Percentiles rank a stretch among this genome's conserved stretches.
phyloP scores from a whole-genome alignment of 2,797 vertebrate genomes.

The Poliocrania exsul region DNA sequence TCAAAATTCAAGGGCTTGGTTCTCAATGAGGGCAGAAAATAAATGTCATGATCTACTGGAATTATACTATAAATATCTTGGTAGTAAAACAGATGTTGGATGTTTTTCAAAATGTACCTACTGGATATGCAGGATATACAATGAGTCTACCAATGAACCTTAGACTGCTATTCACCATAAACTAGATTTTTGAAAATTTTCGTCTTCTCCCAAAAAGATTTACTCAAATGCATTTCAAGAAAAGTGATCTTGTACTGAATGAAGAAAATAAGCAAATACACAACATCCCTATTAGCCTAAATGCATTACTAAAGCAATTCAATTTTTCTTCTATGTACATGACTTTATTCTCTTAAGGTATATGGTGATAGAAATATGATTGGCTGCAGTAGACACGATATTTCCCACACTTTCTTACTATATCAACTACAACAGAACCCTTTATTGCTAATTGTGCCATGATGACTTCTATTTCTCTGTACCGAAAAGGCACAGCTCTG shows the following conservation, averaged over 20 bases:
- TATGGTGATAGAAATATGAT: not conserved
- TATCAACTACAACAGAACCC: not conserved
- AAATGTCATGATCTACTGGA: conserved; percentile 49
- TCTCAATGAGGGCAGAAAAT: conserved; percentile 30
- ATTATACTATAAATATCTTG: conserved; percentile 47
- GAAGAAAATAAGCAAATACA: not conserved
- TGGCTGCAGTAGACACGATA: not conserved
- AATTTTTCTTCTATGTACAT: conserved; percentile 20
- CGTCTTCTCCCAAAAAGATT: conserved; percentile 55
- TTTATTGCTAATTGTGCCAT: not conserved
- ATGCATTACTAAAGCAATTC: conserved; percentile 27
- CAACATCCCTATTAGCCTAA: conserved; percentile 41
- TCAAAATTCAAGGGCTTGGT: conserved; percentile 27
- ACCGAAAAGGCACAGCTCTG: not conserved
- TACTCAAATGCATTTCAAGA: conserved; percentile 60
- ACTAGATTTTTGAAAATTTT: conserved; percentile 33
- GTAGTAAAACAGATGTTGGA: conserved; percentile 50
- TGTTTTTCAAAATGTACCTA: conserved; percentile 46
- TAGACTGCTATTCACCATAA: conserved; percentile 50
- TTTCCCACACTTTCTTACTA: not conserved
- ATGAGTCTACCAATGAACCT: conserved; percentile 56
- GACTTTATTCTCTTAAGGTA: not conserved
- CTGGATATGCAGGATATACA: conserved; percentile 44
- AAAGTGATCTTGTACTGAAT: conserved; percentile 49
- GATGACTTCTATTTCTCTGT: not conserved